phyloP scores from a whole-genome alignment of 1,140 invertebrate species.

The Zaprionus inermis region DNA sequence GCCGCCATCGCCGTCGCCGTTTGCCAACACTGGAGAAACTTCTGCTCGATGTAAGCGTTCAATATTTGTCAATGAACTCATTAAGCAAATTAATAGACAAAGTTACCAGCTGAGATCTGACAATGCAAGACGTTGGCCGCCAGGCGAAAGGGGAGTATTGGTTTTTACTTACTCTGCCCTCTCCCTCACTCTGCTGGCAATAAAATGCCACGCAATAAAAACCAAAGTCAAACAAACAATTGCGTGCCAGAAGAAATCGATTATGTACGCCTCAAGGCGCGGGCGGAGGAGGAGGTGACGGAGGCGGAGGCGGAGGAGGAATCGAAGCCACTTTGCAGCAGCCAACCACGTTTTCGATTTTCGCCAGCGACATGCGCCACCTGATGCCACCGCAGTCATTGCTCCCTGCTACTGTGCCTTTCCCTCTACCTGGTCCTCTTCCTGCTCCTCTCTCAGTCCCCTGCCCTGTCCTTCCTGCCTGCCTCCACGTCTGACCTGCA shows the following conservation, averaged over 20 bases:
- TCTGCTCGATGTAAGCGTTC: conserved; percentile 49
- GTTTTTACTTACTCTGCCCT: conserved; percentile 27
- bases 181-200: conserved; percentile 45
- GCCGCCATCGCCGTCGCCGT: too few species aligned
- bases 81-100: conserved; percentile 83
- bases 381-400: conserved; percentile 39
- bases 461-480: background rate
- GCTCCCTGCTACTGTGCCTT: background rate
- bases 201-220: conserved; percentile 82
- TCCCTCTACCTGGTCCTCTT: background rate
- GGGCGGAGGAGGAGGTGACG: background rate
- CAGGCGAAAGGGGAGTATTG: background rate
- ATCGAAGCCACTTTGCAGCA: conserved; percentile 9
- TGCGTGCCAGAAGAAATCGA: conserved; percentile 51
- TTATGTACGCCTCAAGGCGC: conserved; percentile 45
- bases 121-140: conserved; percentile 37
- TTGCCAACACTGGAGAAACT: conserved; percentile 4
- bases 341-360: conserved; percentile 74
- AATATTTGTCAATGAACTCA: conserved; percentile 82
- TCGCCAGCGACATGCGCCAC: conserved; percentile 51
- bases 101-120: conserved; percentile 69
- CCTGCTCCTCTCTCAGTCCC: conserved; percentile 29
- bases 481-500: background rate
- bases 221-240: conserved; percentile 83
- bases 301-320: background rate